These are phyloP conservation scores for Calyptommatus sinebrachiatus DNA, from an alignment of 2,113 vertebrate genomes.

Conservation along the genomic window DNA sequence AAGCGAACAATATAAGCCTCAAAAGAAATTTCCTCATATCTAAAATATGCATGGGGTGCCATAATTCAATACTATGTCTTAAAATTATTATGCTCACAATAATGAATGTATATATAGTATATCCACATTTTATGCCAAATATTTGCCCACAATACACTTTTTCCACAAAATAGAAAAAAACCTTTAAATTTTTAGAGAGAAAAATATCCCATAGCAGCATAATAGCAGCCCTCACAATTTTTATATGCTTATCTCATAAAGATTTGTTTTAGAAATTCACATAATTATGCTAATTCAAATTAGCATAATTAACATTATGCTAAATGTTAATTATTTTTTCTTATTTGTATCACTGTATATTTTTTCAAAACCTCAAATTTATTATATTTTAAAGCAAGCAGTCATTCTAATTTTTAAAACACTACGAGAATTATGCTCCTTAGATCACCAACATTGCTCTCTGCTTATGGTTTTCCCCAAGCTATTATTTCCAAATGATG, in stretches of 20 bases:
- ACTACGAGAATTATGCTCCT: neutral
- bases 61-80: neutral
- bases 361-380: neutral
- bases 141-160: neutral
- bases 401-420: neutral
- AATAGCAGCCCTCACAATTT: neutral
- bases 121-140: neutral
- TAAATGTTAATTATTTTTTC: neutral
- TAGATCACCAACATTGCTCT: neutral
- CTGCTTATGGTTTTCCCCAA: neutral
- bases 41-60: neutral
- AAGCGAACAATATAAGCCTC: no score
- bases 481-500: neutral
- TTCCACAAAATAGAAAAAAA: no score
- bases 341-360: neutral
- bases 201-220: neutral
- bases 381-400: neutral
- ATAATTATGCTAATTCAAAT: no score
- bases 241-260: neutral
- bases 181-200: neutral
- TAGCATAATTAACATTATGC: no score
- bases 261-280: neutral
- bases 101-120: neutral
- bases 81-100: neutral
- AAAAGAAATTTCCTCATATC: no score